These are phyloP conservation scores for Luperina nickerlii DNA, from an alignment of 2,888 invertebrate genomes.

Conservation along the genomic window DNA sequence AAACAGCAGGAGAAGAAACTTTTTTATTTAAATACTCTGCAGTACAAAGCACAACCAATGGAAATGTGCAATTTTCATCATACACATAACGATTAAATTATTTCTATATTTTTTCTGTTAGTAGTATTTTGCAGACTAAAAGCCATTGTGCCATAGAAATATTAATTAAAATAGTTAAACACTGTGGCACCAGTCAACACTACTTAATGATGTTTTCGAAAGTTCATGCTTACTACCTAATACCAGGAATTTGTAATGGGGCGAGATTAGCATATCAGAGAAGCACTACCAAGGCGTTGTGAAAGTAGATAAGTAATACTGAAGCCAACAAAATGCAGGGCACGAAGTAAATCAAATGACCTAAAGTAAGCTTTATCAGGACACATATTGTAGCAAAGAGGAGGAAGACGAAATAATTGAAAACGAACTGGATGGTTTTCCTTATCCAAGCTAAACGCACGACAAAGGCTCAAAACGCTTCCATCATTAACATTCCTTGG, in stretches of 20 bases:
- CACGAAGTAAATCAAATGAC: conserved; percentile 28
- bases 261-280: conserved; percentile 10
- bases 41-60: no score
- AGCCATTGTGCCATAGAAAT: no score
- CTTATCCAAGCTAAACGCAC: background rate
- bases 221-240: background rate
- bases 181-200: no score
- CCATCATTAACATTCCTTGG: conserved; percentile 33
- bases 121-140: background rate
- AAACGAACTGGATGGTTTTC: background rate
- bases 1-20: background rate
- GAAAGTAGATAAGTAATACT: conserved; percentile 23
- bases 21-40: background rate
- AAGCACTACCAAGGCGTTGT: conserved; percentile 20
- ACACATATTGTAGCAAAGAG: background rate
- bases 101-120: no score
- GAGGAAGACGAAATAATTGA: conserved; percentile 1
- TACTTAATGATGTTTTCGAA: no score
- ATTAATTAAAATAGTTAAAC: background rate
- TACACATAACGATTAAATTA: background rate
- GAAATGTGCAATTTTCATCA: background rate
- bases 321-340: conserved; percentile 36
- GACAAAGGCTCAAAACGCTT: conserved; percentile 26
- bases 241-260: background rate
- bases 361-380: conserved; percentile 9